Percentiles rank a stretch among this genome's conserved stretches.
phyloP scores from a whole-genome alignment of 2,797 vertebrate species.

The Rhynchonycteris naso region DNA sequence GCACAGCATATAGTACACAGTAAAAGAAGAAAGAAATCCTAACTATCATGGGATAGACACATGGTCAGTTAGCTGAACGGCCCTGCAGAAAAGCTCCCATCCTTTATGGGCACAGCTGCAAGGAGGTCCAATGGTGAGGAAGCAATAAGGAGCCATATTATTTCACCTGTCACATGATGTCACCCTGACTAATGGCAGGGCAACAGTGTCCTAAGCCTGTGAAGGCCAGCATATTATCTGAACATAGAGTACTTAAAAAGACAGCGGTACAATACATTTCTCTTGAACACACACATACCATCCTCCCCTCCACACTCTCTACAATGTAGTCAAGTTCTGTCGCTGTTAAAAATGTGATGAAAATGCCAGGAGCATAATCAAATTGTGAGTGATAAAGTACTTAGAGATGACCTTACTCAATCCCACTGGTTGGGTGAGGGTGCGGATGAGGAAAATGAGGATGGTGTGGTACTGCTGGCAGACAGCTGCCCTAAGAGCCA shows the following conservation, averaged over 20 bases:
- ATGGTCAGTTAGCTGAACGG: neutral
- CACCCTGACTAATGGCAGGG: neutral
- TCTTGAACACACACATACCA: neutral
- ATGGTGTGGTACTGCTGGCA: accelerated
- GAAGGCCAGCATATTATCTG: neutral
- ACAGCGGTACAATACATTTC: neutral
- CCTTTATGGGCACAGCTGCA: neutral
- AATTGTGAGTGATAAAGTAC: slow-evolving; percentile 33
- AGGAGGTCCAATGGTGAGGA: neutral
- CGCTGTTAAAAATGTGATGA: neutral
- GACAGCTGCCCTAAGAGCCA: neutral
- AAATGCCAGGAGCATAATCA: neutral
- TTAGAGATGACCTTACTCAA: neutral
- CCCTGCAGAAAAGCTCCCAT: neutral
- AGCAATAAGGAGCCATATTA: neutral
- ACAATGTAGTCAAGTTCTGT: neutral
- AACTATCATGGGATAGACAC: neutral
- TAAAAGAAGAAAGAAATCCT: neutral
- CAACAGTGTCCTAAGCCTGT: neutral
- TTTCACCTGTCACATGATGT: neutral
- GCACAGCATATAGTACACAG: neutral
- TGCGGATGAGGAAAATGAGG: neutral
- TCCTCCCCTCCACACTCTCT: neutral
- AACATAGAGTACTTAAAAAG: neutral
- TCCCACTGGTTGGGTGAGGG: neutral